Evolutionary conservation across 2,797 vertebrate genomes (phyloP).

Genomic region (Gallinago solitaria): DNA sequence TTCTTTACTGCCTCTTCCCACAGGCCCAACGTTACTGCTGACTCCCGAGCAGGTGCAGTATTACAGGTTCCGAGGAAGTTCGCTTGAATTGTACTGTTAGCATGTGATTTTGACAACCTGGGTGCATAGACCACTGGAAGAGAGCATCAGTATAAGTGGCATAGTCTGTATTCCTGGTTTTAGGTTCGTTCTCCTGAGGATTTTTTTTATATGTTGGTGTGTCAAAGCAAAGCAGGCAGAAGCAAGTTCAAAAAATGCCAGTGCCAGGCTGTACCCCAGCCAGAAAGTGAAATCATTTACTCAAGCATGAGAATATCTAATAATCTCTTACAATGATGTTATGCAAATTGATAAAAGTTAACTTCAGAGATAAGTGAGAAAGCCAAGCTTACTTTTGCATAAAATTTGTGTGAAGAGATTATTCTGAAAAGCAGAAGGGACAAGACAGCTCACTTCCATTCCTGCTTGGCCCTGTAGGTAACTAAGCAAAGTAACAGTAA

Average conservation of each 20-base stretch:
- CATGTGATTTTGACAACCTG: background rate
- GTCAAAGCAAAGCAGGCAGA: background rate
- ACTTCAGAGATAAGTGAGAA: background rate
- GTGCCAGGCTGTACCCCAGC: background rate
- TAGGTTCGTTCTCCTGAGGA: background rate
- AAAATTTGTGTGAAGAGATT: background rate
- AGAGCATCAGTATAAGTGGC: background rate
- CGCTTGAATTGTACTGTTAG: background rate
- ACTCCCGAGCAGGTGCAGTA: constrained; percentile 78
- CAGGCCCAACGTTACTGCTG: constrained; percentile 53
- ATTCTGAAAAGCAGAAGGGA: background rate
- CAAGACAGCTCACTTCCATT: background rate
- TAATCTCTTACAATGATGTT: background rate
- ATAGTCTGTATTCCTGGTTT: background rate
- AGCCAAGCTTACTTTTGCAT: background rate
- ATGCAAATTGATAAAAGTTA: background rate
- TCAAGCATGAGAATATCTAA: background rate
- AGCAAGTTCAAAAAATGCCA: background rate
- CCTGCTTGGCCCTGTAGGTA: background rate
- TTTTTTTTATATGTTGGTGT: background rate
- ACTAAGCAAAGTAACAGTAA: background rate
- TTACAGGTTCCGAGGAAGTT: background rate
- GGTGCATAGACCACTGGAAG: background rate
- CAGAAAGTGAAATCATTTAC: background rate
- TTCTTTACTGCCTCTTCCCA: constrained; percentile 33